These are phyloP conservation scores for Microplitis mediator DNA, from an alignment of 1,140 invertebrate species.

Conservation along the genomic window DNA sequence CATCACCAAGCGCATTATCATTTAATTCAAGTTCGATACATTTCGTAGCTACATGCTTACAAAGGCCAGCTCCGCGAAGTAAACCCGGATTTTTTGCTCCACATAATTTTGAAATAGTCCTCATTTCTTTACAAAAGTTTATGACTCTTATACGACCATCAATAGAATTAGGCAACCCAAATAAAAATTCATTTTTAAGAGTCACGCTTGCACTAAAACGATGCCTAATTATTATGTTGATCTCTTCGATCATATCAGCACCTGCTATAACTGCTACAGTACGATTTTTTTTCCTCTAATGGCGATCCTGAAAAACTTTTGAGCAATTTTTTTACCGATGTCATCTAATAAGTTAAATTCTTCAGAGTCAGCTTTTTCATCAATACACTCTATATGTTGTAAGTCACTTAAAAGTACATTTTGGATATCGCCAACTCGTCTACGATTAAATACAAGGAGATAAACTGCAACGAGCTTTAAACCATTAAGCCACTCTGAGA, in stretches of 20 bases:
- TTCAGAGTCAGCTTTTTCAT: slow-evolving; percentile 3
- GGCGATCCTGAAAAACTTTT: neutral
- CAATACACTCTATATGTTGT: neutral
- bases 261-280: slow-evolving; percentile 4
- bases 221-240: neutral
- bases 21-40: neutral
- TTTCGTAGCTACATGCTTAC: slow-evolving; percentile 7
- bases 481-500: neutral
- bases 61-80: neutral
- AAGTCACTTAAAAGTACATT: neutral
- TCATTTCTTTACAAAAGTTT: neutral
- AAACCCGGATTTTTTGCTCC: slow-evolving; percentile 5
- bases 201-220: neutral
- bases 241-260: neutral
- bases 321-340: slow-evolving; percentile 4
- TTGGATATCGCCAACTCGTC: slow-evolving; percentile 24
- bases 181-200: slow-evolving; percentile 9
- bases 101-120: neutral
- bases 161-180: slow-evolving; percentile 1
- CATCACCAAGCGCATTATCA: slow-evolving; percentile 6
- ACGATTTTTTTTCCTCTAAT: slow-evolving; percentile 24
- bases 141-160: neutral
- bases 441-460: slow-evolving; percentile 25
- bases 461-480: neutral
- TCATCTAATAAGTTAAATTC: slow-evolving; percentile 3